Base-by-base conservation (phyloP, 2,113 vertebrate genomes). In the Speoplatyrhinus poulsoni region DNA sequence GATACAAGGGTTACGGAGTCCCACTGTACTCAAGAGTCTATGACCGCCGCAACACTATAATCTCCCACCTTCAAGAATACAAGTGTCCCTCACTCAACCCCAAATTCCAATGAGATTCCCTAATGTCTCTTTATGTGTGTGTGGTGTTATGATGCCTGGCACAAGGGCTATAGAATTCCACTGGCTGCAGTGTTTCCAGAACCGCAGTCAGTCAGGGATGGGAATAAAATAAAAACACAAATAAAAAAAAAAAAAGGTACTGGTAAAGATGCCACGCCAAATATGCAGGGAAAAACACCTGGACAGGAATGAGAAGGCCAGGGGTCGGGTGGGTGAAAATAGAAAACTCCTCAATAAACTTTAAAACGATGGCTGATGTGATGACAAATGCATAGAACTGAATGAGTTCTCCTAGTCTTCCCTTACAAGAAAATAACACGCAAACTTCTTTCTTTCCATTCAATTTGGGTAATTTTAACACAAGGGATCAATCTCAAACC, bases 41-140 rank as follows among this genome's bases (percentile, higher is more conserved):
- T 17, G 19, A 55, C 74, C 71, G 19, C 9, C 74, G 82, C 66
- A 89, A 82, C 68, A 62, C 61, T 59, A 79, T 70, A 73, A 78
- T 74, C 77, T 59, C 68, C 52, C 9, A 19, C 12, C 16, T 58
- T 59, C 62, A 83, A 84, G 62, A 85, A 75, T 77, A 74, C 46
- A 75, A 80, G 71, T 78, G 58, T 77, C 75, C 68, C 17, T 76
- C 69, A 72, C 1, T 65, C 64, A 69, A 80, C 62, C 46, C 60
- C 65, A 55, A 86, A 90, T 90, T 88, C 81, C 85, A 79, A 56
- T 15, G 72, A 0, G 68, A 69, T 88, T 83, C 80, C 69, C 86
- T 88, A 75, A 89, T 61, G 88, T 88, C 88, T 88, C 69, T 65
- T 41, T 70, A 46, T 76, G 68, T 73, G 64, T 67, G 55, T 46